These are phyloP conservation scores for Selene dorsalis DNA, from an alignment of 2,797 vertebrate genomes.

Conservation along the genomic window DNA sequence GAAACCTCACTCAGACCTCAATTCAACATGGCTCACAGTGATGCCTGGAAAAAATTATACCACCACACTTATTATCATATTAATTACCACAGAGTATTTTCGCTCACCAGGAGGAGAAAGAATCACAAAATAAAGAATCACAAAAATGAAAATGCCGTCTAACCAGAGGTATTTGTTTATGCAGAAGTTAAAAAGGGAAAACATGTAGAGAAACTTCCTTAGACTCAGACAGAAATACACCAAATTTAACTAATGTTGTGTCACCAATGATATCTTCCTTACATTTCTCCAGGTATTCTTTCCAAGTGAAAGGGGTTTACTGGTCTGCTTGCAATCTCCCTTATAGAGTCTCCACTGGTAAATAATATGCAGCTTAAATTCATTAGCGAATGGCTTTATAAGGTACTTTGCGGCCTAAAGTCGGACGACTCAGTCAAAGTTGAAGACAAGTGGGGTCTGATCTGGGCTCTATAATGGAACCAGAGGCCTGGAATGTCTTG, in stretches of 20 bases:
- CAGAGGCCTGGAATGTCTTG: neutral
- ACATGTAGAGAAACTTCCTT: conserved; percentile 25
- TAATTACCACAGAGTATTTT: conserved; percentile 79
- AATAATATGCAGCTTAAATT: neutral
- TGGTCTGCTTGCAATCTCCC: neutral
- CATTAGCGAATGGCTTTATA: neutral
- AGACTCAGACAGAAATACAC: conserved; percentile 31
- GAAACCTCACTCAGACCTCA: conserved; percentile 78
- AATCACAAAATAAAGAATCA: conserved; percentile 62
- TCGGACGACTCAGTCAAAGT: neutral
- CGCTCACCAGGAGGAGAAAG: conserved; percentile 56
- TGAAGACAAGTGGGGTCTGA: neutral
- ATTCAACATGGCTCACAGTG: conserved; percentile 68
- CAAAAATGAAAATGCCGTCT: conserved; percentile 66
- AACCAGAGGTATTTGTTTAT: conserved; percentile 76
- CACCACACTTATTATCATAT: conserved; percentile 78
- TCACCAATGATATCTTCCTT: too few species aligned
- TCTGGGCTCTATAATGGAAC: neutral
- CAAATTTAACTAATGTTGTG: neutral
- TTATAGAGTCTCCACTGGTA: neutral
- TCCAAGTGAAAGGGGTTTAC: neutral
- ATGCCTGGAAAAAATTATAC: conserved; percentile 78
- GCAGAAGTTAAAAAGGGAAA: conserved; percentile 18
- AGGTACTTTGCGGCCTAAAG: neutral
- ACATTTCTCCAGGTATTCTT: too few species aligned